Evolutionary conservation across 2,113 vertebrate species (phyloP).

Genomic region (Panthera tigris): DNA sequence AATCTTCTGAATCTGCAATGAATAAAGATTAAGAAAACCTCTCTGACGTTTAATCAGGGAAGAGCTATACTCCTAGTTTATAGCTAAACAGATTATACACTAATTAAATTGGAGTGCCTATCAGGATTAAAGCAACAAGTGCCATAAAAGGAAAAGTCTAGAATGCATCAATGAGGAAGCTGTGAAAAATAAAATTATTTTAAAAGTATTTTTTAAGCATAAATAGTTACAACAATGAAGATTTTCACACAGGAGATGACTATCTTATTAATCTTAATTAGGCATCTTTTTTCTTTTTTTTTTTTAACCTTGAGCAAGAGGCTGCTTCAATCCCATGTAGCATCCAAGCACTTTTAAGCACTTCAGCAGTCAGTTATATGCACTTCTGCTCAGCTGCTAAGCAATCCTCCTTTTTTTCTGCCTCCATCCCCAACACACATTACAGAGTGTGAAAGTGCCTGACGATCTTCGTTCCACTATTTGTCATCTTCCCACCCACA

Average conservation of each 20-base stretch:
- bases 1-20: conserved; percentile 14
- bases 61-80: conserved; percentile 20
- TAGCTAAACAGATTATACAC: conserved; percentile 15
- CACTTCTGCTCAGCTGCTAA: not conserved
- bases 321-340: conserved; percentile 50
- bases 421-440: not conserved
- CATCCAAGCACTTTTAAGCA: conserved; percentile 52
- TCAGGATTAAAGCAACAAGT: conserved; percentile 51
- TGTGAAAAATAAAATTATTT: conserved; percentile 3
- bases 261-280: conserved; percentile 46
- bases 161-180: not conserved
- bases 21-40: conserved; percentile 27
- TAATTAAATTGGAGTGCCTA: conserved; percentile 41
- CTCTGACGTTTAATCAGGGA: conserved; percentile 23
- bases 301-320: not conserved
- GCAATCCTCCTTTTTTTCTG: not conserved
- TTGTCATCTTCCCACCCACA: conserved; percentile 52
- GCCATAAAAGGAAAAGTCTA: not conserved
- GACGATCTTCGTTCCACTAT: conserved; percentile 13
- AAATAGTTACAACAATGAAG: not conserved
- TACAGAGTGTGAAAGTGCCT: conserved; percentile 13
- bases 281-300: not conserved
- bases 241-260: not conserved
- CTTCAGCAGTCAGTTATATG: not conserved
- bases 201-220: not conserved